Conservation (phyloP, 2,113 vertebrate species). For the Amphiprion ocellaris region DNA sequence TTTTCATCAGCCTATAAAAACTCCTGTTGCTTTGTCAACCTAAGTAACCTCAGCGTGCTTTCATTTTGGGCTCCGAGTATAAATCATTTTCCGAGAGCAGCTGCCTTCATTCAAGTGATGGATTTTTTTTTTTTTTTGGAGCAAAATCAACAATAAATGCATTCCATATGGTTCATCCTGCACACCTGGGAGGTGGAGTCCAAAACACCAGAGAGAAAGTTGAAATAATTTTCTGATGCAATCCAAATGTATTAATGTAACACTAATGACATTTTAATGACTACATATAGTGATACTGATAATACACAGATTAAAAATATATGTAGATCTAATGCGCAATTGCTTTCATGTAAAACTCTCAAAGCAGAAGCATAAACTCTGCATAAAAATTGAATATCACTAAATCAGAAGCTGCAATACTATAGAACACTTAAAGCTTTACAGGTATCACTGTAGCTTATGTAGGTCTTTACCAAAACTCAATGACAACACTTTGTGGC, state of each 20-base stretch:
- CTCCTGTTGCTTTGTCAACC: constrained; percentile 35
- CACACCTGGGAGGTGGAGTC: constrained; percentile 35
- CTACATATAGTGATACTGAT: background rate
- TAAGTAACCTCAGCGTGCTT: constrained; percentile 38
- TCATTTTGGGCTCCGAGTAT: constrained; percentile 26
- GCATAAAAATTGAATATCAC: background rate
- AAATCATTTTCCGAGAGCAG: constrained; percentile 48
- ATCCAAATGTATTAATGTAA: background rate
- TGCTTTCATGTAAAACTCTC: background rate
- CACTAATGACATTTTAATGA: constrained; percentile 10
- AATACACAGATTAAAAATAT: no score
- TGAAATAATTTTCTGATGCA: background rate
- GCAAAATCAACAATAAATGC: constrained; percentile 33
- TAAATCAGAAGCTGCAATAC: constrained; percentile 14
- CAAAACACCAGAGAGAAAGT: background rate
- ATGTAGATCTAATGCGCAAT: no score
- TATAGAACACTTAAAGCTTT: constrained; percentile 15
- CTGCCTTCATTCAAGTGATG: constrained; percentile 32
- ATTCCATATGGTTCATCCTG: constrained; percentile 38
- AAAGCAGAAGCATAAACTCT: background rate
- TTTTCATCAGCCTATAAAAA: constrained; percentile 46
- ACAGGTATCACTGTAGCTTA: constrained; percentile 25
- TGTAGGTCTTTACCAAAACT: constrained; percentile 44
- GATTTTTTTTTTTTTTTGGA: constrained; percentile 27
- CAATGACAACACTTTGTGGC: constrained; percentile 21